Evolutionary conservation across 2,797 vertebrate species (phyloP), one percentile per base, ranked within the genome.

Genomic region (Ispidina lecontei): DNA sequence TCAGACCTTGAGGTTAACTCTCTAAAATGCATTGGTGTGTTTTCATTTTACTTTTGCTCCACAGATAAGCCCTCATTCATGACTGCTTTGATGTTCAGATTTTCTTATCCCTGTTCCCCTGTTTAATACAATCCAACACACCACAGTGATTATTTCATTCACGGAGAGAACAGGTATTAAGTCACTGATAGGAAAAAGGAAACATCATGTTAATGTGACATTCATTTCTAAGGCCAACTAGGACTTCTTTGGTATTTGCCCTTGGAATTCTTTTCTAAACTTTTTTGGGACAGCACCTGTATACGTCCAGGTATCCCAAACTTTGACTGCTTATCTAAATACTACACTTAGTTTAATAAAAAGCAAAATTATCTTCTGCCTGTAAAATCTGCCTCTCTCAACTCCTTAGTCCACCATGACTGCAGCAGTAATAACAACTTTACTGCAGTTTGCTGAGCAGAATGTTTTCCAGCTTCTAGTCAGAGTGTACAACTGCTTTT

Each of bases 31-130:
- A 43, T 3, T 39, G 59, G 35, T 39, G 21, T 60, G 9, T 44
- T 78, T 19, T 84, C 65, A 43, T 31, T 74, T 33, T 75, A 94
- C 78, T 65, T 94, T 55, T 85, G 75, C 88, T 85, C 59, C 69
- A 37, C 20, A 83, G 88, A 86, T 69, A 94, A 91, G 31, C 22
- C 37, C 74, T 89, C 43, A 60, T 29, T 71, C 55, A 13, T 2
- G 15, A 31, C 35, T 15, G 56, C 90, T 94, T 94, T 89, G 91
- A 87, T 78, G 86, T 87, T 54, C 58, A n/a, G 22, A 51, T 52
- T 62, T 78, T 75, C 75, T 93, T 83, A 80, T 51, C 73, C 87
- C 35, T 5, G 15, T 35, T 89, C 28, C 44, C 14, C 47, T 14
- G 2, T 63, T 84, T 64, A 52, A 89, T 89, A 85, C 1, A 20